Evolutionary conservation across 2,113 vertebrate species (phyloP).

Genomic region (Catharus bicknelli): DNA sequence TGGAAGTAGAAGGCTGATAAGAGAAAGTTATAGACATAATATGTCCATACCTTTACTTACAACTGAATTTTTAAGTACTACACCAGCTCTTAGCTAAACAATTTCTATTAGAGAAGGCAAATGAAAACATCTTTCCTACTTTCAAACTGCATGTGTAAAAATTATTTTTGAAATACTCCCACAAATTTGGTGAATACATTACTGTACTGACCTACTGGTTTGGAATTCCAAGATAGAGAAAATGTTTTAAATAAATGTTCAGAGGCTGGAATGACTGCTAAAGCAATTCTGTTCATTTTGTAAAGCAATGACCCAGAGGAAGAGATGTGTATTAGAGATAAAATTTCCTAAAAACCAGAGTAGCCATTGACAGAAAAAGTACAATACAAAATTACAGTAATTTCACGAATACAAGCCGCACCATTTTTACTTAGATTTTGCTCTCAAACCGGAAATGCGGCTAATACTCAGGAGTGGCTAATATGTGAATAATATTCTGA

Average conservation of each 20-base stretch:
- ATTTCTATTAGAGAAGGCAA: neutral
- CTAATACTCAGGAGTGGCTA: too few relatives aligned
- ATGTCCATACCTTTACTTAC: neutral
- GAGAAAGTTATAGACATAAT: neutral
- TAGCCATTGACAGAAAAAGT: neutral
- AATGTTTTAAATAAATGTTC: slow-evolving; percentile 28
- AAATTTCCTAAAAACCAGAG: neutral
- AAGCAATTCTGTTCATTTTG: neutral
- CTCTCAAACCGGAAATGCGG: too few relatives aligned
- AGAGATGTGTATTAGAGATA: neutral
- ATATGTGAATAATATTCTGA: too few relatives aligned
- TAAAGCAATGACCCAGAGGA: neutral
- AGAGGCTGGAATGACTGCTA: neutral
- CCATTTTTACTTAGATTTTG: too few relatives aligned
- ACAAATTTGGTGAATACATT: neutral
- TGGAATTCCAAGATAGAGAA: neutral
- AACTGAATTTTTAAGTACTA: slow-evolving; percentile 10
- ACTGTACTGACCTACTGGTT: neutral
- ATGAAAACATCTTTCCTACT: slow-evolving; percentile 28
- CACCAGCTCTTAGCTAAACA: neutral
- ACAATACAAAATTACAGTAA: slow-evolving; percentile 2
- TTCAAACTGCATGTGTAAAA: slow-evolving; percentile 28
- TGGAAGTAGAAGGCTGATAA: neutral
- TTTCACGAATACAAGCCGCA: too few relatives aligned
- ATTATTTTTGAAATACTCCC: neutral